A percentile compares a stretch with the other conserved stretches of the same genome.
Evolutionary conservation across 2,797 vertebrate genomes (phyloP).

Genomic region (Dryobates pubescens): DNA sequence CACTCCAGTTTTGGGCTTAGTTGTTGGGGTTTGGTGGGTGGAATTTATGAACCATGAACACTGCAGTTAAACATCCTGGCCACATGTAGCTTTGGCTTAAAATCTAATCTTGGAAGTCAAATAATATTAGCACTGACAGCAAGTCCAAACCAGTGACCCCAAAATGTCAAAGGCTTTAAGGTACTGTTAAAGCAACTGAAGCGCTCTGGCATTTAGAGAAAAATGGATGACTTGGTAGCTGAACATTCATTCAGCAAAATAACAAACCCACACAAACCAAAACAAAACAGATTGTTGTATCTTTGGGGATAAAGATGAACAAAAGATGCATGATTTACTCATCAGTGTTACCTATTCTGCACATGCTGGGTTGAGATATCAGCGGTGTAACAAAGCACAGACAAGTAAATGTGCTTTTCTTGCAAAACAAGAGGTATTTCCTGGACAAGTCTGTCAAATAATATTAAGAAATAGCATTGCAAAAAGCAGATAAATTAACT

Average conservation of each 20-base stretch:
- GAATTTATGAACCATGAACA: neutral
- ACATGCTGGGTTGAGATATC: neutral
- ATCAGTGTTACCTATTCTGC: neutral
- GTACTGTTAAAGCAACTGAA: neutral
- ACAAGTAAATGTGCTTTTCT: fast-evolving
- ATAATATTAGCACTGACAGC: neutral
- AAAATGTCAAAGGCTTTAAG: slow-evolving; percentile 49
- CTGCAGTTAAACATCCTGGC: neutral
- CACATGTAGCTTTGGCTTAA: neutral
- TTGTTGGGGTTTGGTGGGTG: neutral
- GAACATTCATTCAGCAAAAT: neutral
- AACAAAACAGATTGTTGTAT: neutral
- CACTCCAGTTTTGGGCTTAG: neutral
- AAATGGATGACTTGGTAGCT: neutral
- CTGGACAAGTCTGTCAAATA: neutral
- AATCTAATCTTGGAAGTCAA: neutral
- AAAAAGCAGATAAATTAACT: neutral
- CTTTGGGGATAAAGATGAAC: neutral
- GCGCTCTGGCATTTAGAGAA: neutral
- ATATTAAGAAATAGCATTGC: neutral
- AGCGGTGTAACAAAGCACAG: neutral
- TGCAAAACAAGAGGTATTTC: neutral
- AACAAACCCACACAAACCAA: neutral
- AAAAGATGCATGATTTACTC: neutral
- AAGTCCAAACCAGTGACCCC: neutral